Evolutionary conservation across 2,113 vertebrate species (phyloP), one percentile per base, ranked within the genome.

Genomic region (Scomber japonicus): DNA sequence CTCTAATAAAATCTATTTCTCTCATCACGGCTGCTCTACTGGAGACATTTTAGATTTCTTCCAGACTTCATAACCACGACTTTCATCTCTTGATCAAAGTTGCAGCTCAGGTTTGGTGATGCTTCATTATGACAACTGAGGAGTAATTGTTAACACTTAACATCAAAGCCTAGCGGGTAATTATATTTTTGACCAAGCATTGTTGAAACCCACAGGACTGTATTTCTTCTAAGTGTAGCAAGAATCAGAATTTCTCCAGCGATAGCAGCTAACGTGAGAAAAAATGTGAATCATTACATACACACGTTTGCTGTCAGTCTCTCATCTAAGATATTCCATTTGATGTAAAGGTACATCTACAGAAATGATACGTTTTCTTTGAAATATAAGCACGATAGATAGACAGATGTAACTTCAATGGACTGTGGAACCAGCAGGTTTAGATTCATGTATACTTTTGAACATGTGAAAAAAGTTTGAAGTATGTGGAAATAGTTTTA

Each of bases 61-160:
- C 49, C 11, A 21, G 48, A 16, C 40, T 31, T 64, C 11, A 53
- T 10, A 54, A 30, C 62, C 60, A 40, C 5, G 53, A 24, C 59
- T 78, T 66, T 51, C 55, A 61, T 73, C 61, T 54, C 17, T 50
- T 45, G 64, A 74, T 65, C 63, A 78, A 64, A 60, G 44, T 21
- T 66, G 54, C 15, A 55, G 17, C 56, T 69, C 13, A 30, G n/a
- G 16, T 79, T 59, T 53, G 53, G 19, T 65, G 54, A 50, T 45
- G 53, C 14, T 6, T 44, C 48, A 45, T 62, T 62, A 49, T 54
- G 76, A 73, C 56, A 72, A 64, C 9, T 54, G 51, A 72, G 11
- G 56, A 53, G 51, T 67, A 60, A 67, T 76, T 50, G 64, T 63
- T 53, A 62, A 45, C 44, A 62, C 45, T 79, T 24, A 45, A 69